Base-by-base conservation (phyloP, 1,140 invertebrate species). In the Pseudomyrmex cubaensis region DNA sequence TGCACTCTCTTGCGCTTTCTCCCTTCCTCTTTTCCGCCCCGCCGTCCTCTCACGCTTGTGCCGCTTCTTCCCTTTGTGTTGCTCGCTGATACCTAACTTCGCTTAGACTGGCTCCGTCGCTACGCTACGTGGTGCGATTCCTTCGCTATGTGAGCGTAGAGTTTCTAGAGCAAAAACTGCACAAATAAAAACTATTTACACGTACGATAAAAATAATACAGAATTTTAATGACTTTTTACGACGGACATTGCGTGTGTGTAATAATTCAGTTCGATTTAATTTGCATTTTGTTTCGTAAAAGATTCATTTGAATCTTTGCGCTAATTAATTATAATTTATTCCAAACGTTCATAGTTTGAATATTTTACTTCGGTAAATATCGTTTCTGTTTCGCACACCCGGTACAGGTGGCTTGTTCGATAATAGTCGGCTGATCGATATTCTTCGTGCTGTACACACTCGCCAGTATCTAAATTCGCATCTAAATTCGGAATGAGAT, bases 71-170 rank as follows among this genome's bases (percentile, higher is more conserved):
- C 86, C 89, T 91, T 89, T 87, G 77, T 87, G 87, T 89, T 87
- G 82, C 52, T 64, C 83, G 86, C 76, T 86, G 89, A 91, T 89
- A 88, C 90, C 90, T 89, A 91, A 90, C 89, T 90, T 87, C 82
- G 86, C 86, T 88, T 88, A 90, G 90, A 75, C 82, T 72, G 90
- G 57, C 35, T 35, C 83, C 70, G 76, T 83, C 61, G 67, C 82
- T 76, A 48, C 72, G 72, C 44, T 59, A 72, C 57, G 70, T n/a
- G 46, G 78, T 44, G 70, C 54, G 66, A 13, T 12, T 59, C 50
- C 44, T 13, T 17, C 54, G 64, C 20, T 17, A 20, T 17, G 66
- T 17, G 66, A 56, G 54, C 22, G 13, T 46, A 15, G 13, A 50
- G 57, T 78, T 78, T 20, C 12, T 2, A 15, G 44, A 50, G 56